Evolutionary conservation across 2,113 vertebrate genomes (phyloP).

Genomic region (Takifugu flavidus): DNA sequence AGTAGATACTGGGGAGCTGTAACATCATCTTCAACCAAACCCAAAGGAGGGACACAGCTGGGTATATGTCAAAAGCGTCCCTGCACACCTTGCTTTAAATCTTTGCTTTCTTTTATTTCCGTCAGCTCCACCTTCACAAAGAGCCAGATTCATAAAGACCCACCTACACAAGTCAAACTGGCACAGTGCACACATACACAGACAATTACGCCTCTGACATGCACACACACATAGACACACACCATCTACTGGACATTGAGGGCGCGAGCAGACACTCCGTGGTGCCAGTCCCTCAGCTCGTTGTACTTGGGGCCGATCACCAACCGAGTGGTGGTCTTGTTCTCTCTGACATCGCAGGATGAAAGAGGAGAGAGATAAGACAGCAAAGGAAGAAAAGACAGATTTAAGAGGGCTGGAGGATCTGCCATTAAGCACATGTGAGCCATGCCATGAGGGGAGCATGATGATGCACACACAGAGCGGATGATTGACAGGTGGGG

Average conservation of each 20-base stretch:
- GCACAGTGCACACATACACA: constrained; percentile 2
- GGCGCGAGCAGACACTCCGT: constrained; percentile 95
- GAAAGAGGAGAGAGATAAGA: constrained; percentile 15
- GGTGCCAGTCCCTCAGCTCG: constrained; percentile 98
- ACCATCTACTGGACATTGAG: constrained; percentile 92
- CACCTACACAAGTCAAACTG: constrained; percentile 11
- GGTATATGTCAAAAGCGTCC: not conserved
- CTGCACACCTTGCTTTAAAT: not conserved
- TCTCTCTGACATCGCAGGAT: constrained; percentile 77
- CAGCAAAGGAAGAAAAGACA: constrained; percentile 25
- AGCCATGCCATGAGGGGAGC: constrained; percentile 31
- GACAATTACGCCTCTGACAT: constrained; percentile 4
- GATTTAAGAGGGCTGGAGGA: constrained; percentile 21
- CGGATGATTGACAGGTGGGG: not conserved
- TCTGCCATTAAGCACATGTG: not conserved
- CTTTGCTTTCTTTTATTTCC: constrained; percentile 21
- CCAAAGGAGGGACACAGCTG: not conserved
- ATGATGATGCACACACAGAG: constrained; percentile 4
- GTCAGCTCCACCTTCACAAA: constrained; percentile 7
- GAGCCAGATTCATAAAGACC: constrained; percentile 5
- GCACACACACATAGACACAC: constrained; percentile 17
- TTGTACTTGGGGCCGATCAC: constrained; percentile 92
- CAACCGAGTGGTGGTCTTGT: constrained; percentile 81
- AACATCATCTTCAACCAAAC: not conserved
- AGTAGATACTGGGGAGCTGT: too few relatives aligned